Percentiles rank a stretch among this genome's conserved stretches.
These are phyloP conservation scores for Pentamera pediparva DNA, from an alignment of 53 echinoderm and acorn worm genomes.

Conservation along the genomic window DNA sequence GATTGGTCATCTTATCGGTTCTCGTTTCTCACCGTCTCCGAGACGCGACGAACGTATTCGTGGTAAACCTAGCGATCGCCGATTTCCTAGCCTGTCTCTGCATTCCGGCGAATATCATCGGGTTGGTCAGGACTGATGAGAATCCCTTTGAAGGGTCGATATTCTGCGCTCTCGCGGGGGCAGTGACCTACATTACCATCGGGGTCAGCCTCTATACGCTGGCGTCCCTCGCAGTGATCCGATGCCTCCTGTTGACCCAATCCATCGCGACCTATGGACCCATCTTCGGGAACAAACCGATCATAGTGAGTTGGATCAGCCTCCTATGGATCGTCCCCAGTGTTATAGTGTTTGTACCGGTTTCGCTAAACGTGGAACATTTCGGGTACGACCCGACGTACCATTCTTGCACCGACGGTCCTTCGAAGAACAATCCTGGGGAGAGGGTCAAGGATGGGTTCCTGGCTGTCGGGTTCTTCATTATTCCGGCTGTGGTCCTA, in stretches of 20 bases:
- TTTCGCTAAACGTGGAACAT: slow-evolving; percentile 1
- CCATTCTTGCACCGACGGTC: slow-evolving; percentile 2
- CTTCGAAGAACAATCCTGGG: background rate
- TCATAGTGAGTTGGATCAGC: slow-evolving; percentile 2
- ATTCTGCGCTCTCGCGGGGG: slow-evolving; percentile 25
- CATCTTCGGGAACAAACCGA: slow-evolving; percentile 18
- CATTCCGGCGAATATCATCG: slow-evolving; percentile 36
- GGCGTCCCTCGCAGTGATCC: slow-evolving; percentile 45
- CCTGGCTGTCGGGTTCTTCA: slow-evolving; percentile 10
- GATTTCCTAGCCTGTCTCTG: slow-evolving; percentile 41
- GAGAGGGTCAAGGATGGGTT: slow-evolving; percentile 6
- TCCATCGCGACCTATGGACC: slow-evolving; percentile 1
- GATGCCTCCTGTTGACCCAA: slow-evolving; percentile 47
- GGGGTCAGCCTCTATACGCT: slow-evolving; percentile 49
- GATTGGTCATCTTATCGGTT: slow-evolving; percentile 6
- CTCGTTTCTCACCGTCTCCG: slow-evolving; percentile 29
- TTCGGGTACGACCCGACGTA: slow-evolving; percentile 21
- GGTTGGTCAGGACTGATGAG: slow-evolving; percentile 11
- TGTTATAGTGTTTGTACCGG: slow-evolving; percentile 5
- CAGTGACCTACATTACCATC: slow-evolving; percentile 29
- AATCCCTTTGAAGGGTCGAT: slow-evolving; percentile 6
- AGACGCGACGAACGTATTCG: slow-evolving; percentile 16
- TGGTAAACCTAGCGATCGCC: slow-evolving; percentile 24
- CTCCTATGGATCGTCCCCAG: slow-evolving; percentile 18
- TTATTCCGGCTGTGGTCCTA: background rate